Conservation (phyloP, 2,113 vertebrate species). For the Pampusana beccarii region DNA sequence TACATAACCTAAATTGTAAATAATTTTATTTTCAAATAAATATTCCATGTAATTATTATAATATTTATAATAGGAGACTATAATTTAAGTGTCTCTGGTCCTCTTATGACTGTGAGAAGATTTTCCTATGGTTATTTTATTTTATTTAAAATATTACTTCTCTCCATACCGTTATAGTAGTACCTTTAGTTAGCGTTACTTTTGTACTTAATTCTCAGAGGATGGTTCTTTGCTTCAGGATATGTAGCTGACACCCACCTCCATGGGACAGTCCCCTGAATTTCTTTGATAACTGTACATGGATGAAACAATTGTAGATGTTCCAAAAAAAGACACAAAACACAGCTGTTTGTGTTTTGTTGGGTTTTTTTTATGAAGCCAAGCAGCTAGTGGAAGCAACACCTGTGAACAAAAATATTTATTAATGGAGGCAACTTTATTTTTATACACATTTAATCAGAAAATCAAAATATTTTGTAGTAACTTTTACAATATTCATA, state of each 20-base stretch:
- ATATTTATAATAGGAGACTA: not conserved
- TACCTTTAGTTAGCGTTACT: constrained; percentile 36
- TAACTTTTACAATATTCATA: not conserved
- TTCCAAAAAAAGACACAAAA: not conserved
- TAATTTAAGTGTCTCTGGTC: not conserved
- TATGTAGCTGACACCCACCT: not conserved
- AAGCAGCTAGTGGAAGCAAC: not conserved
- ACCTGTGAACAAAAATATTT: not conserved
- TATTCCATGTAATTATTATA: not conserved
- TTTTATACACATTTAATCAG: not conserved
- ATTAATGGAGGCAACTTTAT: not conserved
- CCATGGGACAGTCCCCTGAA: not conserved
- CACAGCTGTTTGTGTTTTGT: not conserved
- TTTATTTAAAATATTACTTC: not conserved
- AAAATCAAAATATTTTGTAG: not conserved
- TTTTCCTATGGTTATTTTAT: not conserved
- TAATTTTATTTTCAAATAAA: not conserved
- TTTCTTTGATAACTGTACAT: not conserved
- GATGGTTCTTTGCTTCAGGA: constrained; percentile 19
- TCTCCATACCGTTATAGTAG: not conserved
- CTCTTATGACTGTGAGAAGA: not conserved
- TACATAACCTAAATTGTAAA: not conserved
- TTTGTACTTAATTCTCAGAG: not conserved
- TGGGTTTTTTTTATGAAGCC: not conserved
- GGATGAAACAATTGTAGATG: not conserved